Conservation (phyloP, 2,113 vertebrate genomes). For the human (Homo sapiens) region GRCh38 chr16:7877501-7878000, state of each 20-base stretch:
- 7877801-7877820: background rate
- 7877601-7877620: background rate
- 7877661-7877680: background rate
- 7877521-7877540: background rate
- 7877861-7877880: background rate
- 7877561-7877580: background rate
- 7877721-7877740: background rate
- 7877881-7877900: background rate
- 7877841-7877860: background rate
- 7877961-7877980: background rate
- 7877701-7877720: background rate
- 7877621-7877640: background rate
- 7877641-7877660: background rate
- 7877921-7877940: background rate
- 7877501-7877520: background rate
- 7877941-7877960: accelerated
- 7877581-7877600: background rate
- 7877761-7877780: background rate
- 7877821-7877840: background rate
- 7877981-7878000: background rate
- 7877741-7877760: background rate
- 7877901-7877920: background rate
- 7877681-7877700: background rate
- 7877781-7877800: background rate
- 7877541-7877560: background rate